Conservation (phyloP, 2,113 vertebrate genomes). For the Cariama cristata region DNA sequence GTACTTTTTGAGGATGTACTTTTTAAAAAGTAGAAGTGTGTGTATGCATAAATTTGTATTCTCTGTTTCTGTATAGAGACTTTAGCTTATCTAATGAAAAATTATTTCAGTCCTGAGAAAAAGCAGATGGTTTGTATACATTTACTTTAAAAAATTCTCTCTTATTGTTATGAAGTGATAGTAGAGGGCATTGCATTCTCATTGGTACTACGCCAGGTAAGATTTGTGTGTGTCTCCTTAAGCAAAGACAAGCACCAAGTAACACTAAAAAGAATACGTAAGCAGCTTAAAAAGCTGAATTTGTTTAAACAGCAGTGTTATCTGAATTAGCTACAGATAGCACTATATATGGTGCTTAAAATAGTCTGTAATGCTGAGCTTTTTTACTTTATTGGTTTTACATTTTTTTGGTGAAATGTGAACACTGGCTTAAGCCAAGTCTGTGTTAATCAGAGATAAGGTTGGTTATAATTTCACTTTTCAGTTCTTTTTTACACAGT, state of each 20-base stretch:
- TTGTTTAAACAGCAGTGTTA: background rate
- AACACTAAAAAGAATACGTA: background rate
- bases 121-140: background rate
- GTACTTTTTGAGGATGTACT: too few relatives aligned
- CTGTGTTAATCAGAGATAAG: background rate
- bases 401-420: background rate
- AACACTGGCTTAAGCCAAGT: background rate
- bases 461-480: background rate
- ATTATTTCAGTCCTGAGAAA: background rate
- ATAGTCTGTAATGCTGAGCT: background rate
- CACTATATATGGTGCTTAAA: background rate
- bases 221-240: background rate
- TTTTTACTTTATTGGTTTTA: background rate
- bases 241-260: background rate
- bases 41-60: background rate
- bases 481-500: background rate
- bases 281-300: background rate
- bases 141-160: background rate
- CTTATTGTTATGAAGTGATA: background rate
- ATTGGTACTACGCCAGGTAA: background rate
- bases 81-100: background rate
- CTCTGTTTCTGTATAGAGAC: background rate
- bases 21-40: background rate
- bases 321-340: background rate
- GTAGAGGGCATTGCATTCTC: background rate